Conservation (phyloP, 2,797 vertebrate species). For the Propithecus perrieri region DNA sequence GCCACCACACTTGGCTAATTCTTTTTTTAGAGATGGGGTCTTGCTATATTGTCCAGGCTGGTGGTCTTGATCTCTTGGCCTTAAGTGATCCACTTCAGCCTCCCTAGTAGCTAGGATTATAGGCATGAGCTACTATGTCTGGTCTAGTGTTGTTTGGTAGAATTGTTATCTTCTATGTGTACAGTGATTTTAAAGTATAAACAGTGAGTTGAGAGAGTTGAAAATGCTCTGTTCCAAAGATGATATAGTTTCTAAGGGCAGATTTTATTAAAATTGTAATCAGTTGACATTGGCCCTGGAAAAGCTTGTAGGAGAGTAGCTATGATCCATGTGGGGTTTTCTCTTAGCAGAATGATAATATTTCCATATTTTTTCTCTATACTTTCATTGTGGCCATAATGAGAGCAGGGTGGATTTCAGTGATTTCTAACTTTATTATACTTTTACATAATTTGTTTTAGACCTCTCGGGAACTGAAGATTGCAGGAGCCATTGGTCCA, state of each 20-base stretch:
- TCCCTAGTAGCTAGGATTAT: neutral
- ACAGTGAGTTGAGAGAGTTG: neutral
- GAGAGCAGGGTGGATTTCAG: neutral
- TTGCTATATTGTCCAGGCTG: no score
- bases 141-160: neutral
- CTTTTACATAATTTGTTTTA: conserved; percentile 76
- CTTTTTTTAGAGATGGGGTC: no score
- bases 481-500: conserved; percentile 94
- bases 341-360: neutral
- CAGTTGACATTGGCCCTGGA: neutral
- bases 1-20: no score
- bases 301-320: neutral
- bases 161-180: neutral
- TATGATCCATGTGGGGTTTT: neutral
- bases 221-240: neutral
- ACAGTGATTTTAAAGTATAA: neutral
- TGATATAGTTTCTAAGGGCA: neutral
- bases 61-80: neutral
- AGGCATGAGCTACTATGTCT: neutral
- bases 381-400: neutral
- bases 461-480: conserved; percentile 97
- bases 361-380: neutral
- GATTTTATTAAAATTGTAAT: conserved; percentile 7
- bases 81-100: neutral
- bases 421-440: conserved; percentile 33